Conservation (phyloP, 1,140 invertebrate species). For the Musca vetustissima region DNA sequence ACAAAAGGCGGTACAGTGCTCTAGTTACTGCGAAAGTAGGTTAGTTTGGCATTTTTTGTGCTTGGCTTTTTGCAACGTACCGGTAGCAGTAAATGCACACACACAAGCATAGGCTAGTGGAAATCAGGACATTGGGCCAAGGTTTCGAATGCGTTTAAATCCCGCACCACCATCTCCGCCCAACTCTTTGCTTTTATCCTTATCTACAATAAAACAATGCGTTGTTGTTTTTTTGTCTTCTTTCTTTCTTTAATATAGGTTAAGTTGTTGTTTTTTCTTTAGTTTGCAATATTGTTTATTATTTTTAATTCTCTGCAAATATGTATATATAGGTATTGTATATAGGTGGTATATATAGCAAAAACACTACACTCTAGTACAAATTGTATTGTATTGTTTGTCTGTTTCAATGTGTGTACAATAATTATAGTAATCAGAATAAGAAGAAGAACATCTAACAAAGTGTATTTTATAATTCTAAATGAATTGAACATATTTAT, state of each 20-base stretch:
- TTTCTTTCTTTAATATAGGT: background rate
- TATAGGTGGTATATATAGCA: constrained; percentile 8
- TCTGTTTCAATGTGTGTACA: background rate
- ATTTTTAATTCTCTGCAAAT: background rate
- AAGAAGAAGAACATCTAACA: too few relatives aligned
- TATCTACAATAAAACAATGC: background rate
- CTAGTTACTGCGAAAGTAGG: constrained; percentile 13
- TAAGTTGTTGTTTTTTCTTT: background rate
- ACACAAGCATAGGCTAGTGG: too few relatives aligned
- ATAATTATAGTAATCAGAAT: too few relatives aligned
- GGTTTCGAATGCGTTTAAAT: too few relatives aligned
- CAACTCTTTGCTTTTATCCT: background rate
- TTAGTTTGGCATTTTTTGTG: background rate
- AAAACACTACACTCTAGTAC: constrained; percentile 21
- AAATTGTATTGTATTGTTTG: constrained; percentile 5
- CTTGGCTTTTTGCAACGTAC: too few relatives aligned
- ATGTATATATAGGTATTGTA: background rate
- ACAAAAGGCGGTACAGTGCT: background rate
- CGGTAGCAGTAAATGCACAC: too few relatives aligned
- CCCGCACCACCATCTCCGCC: too few relatives aligned
- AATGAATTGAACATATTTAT: too few relatives aligned
- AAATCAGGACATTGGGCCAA: too few relatives aligned
- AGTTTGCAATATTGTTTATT: background rate
- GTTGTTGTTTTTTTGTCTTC: background rate
- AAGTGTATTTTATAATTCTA: too few relatives aligned